These are phyloP conservation scores for Caranx ignobilis DNA, from an alignment of 2,113 vertebrate species.

Conservation along the genomic window DNA sequence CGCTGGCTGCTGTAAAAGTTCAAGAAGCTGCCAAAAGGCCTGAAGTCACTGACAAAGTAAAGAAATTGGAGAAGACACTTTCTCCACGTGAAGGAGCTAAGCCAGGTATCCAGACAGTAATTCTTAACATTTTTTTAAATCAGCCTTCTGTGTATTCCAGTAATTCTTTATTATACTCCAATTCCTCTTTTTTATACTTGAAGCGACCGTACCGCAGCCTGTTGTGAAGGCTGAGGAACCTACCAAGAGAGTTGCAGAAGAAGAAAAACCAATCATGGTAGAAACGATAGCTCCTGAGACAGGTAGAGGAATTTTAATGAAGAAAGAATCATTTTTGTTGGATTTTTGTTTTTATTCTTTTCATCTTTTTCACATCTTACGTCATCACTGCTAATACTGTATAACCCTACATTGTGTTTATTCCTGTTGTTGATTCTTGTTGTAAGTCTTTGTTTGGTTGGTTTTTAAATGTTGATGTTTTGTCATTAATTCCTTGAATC, in stretches of 20 bases:
- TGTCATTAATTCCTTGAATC: slow-evolving; percentile 7
- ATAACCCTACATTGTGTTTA: background rate
- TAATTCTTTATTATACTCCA: slow-evolving; percentile 1
- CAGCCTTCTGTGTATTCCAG: background rate
- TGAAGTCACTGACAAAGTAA: slow-evolving; percentile 39
- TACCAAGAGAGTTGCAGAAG: slow-evolving; percentile 47
- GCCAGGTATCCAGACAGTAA: slow-evolving; percentile 65
- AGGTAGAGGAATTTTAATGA: slow-evolving; percentile 62
- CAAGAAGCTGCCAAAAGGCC: slow-evolving; percentile 58
- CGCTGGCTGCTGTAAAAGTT: slow-evolving; percentile 29
- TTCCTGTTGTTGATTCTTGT: background rate
- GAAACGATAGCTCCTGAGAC: slow-evolving; percentile 53
- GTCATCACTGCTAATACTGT: background rate
- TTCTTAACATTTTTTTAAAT: background rate
- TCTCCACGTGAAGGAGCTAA: slow-evolving; percentile 46
- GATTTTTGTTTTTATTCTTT: background rate
- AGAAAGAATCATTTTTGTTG: slow-evolving; percentile 6
- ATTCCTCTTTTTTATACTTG: slow-evolving; percentile 39
- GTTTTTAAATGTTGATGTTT: slow-evolving; percentile 13
- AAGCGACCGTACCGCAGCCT: slow-evolving; percentile 54
- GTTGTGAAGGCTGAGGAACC: slow-evolving; percentile 60
- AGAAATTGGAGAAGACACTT: slow-evolving; percentile 45
- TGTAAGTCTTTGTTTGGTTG: slow-evolving; percentile 1
- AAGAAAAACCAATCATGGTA: slow-evolving; percentile 54
- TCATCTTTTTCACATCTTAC: slow-evolving; percentile 1